Percentiles rank a stretch among this genome's conserved stretches.
These are phyloP conservation scores for Hedychridium roseum DNA, from an alignment of 2,888 invertebrate genomes.

Conservation along the genomic window DNA sequence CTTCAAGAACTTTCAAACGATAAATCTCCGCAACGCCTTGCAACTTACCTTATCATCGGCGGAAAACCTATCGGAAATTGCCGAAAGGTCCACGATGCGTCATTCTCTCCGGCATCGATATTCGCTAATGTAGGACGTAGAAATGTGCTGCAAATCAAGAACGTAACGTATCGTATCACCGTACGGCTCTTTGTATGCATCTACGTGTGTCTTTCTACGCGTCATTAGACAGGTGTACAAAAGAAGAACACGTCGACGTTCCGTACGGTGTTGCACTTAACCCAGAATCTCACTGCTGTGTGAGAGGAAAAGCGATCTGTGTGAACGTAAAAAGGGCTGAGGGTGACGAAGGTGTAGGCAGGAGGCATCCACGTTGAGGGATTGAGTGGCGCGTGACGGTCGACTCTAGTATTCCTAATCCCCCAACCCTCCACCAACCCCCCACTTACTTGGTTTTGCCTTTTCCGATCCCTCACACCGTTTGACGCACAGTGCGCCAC, in stretches of 20 bases:
- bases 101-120: no score
- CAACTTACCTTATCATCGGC: not conserved
- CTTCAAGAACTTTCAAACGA: not conserved
- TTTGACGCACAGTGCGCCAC: no score
- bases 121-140: not conserved
- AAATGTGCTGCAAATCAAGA: not conserved
- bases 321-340: not conserved
- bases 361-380: constrained; percentile 26
- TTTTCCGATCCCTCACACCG: no score
- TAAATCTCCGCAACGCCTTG: not conserved
- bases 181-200: not conserved
- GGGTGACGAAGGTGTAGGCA: constrained; percentile 11
- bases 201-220: not conserved
- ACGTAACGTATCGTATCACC: not conserved
- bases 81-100: no score
- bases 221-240: not conserved
- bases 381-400: constrained; percentile 25
- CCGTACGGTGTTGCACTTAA: constrained; percentile 30
- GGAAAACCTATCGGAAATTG: not conserved
- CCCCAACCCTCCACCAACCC: no score
- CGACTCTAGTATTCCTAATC: constrained; percentile 19
- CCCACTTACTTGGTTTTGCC: no score
- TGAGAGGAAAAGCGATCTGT: not conserved
- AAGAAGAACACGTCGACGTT: constrained; percentile 13
- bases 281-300: constrained; percentile 19